These are phyloP conservation scores for Deroptyus accipitrinus DNA, from an alignment of 2,113 vertebrate genomes.

Conservation along the genomic window DNA sequence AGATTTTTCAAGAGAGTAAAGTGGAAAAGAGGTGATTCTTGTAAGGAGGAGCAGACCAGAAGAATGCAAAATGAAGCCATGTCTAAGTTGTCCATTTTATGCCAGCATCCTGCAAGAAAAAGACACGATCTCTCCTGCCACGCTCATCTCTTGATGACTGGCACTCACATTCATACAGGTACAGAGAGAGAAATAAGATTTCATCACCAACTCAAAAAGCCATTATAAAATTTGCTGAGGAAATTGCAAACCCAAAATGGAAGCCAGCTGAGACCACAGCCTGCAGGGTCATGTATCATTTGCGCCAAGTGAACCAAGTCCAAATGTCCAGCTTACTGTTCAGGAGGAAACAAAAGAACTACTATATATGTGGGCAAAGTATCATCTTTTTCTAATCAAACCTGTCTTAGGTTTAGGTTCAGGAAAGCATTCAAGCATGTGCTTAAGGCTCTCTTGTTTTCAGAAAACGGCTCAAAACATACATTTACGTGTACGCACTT, in stretches of 20 bases:
- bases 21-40: not conserved
- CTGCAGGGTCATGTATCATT: conserved; percentile 45
- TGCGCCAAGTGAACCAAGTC: conserved; percentile 50
- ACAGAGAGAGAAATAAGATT: conserved; percentile 4
- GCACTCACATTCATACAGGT: not conserved
- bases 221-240: conserved; percentile 52
- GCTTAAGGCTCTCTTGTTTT: not conserved
- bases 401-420: not conserved
- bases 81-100: not conserved
- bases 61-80: fast-evolving
- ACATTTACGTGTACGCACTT: not conserved
- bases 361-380: conserved; percentile 17
- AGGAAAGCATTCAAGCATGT: conserved; percentile 36
- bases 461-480: conserved; percentile 2
- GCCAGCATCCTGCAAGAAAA: not conserved
- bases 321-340: conserved; percentile 52
- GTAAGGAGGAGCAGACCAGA: not conserved
- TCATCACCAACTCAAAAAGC: conserved; percentile 44
- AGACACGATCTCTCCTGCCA: fast-evolving
- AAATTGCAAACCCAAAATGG: conserved; percentile 50
- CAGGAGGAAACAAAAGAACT: conserved; percentile 45
- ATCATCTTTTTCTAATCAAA: conserved; percentile 58
- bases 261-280: conserved; percentile 58
- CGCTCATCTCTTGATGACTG: not conserved
- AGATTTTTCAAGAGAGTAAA: not conserved